Evolutionary conservation across 2,113 vertebrate species (phyloP).

Genomic region (Piliocolobus tephrosceles): DNA sequence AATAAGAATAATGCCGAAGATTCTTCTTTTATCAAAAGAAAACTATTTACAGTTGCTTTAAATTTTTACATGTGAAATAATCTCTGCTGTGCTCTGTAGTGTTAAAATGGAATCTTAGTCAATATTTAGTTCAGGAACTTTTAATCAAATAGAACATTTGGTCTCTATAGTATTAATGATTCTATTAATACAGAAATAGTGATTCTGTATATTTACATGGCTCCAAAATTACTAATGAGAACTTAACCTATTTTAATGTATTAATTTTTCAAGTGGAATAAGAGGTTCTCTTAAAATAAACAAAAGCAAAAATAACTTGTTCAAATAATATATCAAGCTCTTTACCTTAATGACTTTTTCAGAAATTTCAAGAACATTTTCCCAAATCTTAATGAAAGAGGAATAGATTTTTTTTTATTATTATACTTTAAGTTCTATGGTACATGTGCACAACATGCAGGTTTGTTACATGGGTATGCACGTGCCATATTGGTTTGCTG

Average conservation of each 20-base stretch:
- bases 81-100: background rate
- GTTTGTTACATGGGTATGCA: too few relatives aligned
- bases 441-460: too few relatives aligned
- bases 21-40: slow-evolving; percentile 14
- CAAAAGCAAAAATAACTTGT: background rate
- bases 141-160: background rate
- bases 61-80: background rate
- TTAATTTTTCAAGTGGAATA: slow-evolving; percentile 11
- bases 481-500: too few relatives aligned
- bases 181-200: background rate
- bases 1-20: background rate
- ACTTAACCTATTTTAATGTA: background rate
- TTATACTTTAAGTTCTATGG: too few relatives aligned
- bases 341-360: background rate
- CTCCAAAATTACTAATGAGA: background rate
- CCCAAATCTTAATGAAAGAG: background rate
- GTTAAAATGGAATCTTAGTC: background rate
- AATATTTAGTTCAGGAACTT: background rate
- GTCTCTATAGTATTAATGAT: background rate
- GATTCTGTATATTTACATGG: background rate
- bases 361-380: slow-evolving; percentile 15
- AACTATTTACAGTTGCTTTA: background rate
- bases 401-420: background rate
- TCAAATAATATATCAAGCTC: background rate
- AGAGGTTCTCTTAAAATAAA: background rate